Conservation (phyloP, 1,140 invertebrate species). For the Drosophila paulistorum region DNA sequence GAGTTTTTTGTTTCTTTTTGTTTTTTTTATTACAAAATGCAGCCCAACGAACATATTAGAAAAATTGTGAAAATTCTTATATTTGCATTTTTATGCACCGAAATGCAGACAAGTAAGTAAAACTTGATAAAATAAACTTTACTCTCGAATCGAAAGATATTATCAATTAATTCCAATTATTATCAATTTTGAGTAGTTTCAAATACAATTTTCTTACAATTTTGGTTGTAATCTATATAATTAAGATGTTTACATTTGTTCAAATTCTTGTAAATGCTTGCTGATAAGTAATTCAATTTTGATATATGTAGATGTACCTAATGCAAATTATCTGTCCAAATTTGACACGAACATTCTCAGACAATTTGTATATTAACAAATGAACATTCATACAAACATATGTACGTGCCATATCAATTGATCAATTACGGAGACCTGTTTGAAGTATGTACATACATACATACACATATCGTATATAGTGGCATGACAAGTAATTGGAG, state of each 20-base stretch:
- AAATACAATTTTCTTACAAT: too few species aligned
- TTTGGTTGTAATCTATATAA: too few species aligned
- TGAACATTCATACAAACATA: not conserved
- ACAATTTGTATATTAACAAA: slow-evolving; percentile 1
- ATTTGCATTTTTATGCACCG: slow-evolving; percentile 74
- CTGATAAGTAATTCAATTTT: not conserved
- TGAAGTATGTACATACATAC: not conserved
- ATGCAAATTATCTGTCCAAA: not conserved
- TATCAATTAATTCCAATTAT: too few species aligned
- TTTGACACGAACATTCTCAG: slow-evolving; percentile 2
- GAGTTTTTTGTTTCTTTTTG: too few species aligned
- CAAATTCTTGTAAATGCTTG: not conserved
- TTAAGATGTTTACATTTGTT: too few species aligned
- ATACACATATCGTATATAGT: not conserved
- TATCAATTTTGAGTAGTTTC: too few species aligned
- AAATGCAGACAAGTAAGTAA: slow-evolving; percentile 79
- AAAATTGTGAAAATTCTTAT: slow-evolving; percentile 69
- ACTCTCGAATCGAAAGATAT: too few species aligned
- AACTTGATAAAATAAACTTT: too few species aligned
- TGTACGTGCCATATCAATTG: slow-evolving; percentile 22
- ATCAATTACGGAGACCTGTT: slow-evolving; percentile 11
- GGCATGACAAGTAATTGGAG: slow-evolving; percentile 6
- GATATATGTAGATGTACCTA: not conserved
- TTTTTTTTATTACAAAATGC: slow-evolving; percentile 43
- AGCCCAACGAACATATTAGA: slow-evolving; percentile 60